Conservation (phyloP, 2,113 vertebrate species). For the Prinia subflava region DNA sequence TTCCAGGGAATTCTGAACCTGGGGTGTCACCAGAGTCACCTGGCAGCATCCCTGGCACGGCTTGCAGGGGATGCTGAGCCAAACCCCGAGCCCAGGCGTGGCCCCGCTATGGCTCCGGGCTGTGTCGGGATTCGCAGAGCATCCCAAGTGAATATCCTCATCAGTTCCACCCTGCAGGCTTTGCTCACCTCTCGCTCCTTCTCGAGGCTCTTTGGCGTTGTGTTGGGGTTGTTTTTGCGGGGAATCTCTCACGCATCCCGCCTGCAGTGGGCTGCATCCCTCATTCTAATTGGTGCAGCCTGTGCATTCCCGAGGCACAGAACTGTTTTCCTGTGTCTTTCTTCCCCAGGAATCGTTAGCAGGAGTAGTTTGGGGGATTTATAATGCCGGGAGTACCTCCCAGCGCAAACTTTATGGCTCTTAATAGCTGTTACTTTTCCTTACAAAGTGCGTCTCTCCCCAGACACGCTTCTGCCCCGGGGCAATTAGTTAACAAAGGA, state of each 20-base stretch:
- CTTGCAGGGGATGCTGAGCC: too few relatives aligned
- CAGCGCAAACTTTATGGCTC: neutral
- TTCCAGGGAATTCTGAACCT: too few relatives aligned
- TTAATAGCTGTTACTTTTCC: constrained; percentile 34
- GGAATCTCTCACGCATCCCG: neutral
- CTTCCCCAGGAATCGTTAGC: neutral
- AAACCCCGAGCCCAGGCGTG: neutral
- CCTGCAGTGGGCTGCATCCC: neutral
- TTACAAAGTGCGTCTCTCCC: constrained; percentile 8
- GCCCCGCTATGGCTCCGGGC: too few relatives aligned
- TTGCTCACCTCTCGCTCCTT: neutral
- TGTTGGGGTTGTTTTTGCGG: neutral
- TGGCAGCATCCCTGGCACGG: neutral
- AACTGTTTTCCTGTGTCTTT: neutral
- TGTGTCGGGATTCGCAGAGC: neutral
- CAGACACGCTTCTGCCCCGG: neutral
- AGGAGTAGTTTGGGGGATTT: neutral
- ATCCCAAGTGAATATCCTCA: neutral
- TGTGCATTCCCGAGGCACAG: neutral
- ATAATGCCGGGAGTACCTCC: neutral
- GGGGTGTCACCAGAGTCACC: neutral
- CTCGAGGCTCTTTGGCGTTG: neutral
- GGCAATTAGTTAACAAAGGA: constrained; percentile 58
- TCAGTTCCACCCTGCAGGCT: neutral
- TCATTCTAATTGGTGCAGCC: constrained; percentile 1